phyloP scores from a whole-genome alignment of 2,113 vertebrate genomes.

The Sinocyclocheilus rhinocerous region DNA sequence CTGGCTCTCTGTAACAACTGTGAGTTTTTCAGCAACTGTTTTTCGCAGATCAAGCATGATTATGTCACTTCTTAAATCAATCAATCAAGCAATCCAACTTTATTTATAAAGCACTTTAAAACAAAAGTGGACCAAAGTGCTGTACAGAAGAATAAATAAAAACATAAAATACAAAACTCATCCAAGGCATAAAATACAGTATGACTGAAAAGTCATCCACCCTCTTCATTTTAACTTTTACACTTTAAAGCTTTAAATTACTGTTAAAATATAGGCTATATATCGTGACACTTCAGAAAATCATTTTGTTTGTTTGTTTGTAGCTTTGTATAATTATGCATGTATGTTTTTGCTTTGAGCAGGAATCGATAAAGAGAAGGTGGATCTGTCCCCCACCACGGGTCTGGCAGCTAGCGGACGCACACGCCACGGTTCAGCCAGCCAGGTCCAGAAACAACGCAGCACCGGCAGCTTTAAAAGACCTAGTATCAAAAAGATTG shows the following conservation, averaged over 20 bases:
- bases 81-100: too few relatives aligned
- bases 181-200: too few relatives aligned
- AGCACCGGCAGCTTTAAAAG: constrained; percentile 96
- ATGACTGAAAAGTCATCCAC: too few relatives aligned
- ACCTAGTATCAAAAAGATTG: constrained; percentile 96
- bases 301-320: not conserved
- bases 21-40: not conserved
- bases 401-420: constrained; percentile 88
- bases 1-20: not conserved
- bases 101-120: too few relatives aligned
- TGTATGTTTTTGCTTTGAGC: constrained; percentile 30
- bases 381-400: constrained; percentile 91
- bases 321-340: not conserved
- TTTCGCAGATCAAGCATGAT: not conserved
- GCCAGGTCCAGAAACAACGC: constrained; percentile 97
- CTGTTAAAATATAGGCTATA: not conserved
- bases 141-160: too few relatives aligned
- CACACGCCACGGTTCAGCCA: constrained; percentile 95
- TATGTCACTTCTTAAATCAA: not conserved
- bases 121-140: too few relatives aligned
- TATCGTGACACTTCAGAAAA: not conserved
- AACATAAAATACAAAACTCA: too few relatives aligned
- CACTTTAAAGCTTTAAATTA: not conserved
- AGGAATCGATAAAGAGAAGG: constrained; percentile 97
- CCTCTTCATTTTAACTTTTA: too few relatives aligned